Percentiles rank a stretch among this genome's conserved stretches.
These are phyloP conservation scores for Sclerurus mexicanus DNA, from an alignment of 2,113 vertebrate genomes.

Conservation along the genomic window DNA sequence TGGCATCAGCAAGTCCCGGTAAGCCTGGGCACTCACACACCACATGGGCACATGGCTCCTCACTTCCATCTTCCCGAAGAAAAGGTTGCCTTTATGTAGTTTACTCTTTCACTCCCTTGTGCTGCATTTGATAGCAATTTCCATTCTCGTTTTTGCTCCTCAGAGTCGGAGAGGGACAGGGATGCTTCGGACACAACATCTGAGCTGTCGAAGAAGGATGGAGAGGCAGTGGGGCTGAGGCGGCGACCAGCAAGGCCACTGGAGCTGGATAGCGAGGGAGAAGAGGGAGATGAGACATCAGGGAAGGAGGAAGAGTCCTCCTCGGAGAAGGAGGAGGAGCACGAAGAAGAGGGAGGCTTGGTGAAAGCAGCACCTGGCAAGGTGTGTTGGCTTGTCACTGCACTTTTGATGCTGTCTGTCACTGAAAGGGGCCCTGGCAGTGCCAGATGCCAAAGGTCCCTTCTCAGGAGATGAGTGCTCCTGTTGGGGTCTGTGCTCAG, in stretches of 20 bases:
- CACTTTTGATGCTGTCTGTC: background rate
- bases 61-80: background rate
- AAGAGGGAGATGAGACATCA: constrained; percentile 88
- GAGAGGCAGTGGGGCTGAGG: constrained; percentile 75
- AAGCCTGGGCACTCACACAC: background rate
- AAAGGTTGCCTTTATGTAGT: background rate
- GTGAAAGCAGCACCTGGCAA: constrained; percentile 76
- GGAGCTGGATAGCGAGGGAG: constrained; percentile 95
- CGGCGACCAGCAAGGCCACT: constrained; percentile 84
- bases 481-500: background rate
- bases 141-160: background rate
- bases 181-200: constrained; percentile 75
- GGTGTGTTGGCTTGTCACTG: constrained; percentile 62
- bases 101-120: background rate
- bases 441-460: background rate
- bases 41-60: background rate
- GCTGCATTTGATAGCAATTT: background rate
- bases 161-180: constrained; percentile 78
- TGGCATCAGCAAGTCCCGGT: background rate
- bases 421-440: background rate
- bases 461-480: background rate
- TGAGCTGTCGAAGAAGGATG: constrained; percentile 84
- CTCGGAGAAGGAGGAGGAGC: constrained; percentile 87
- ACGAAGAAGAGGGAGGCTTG: constrained; percentile 70
- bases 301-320: constrained; percentile 82